Conservation (phyloP, 2,888 invertebrate genomes). For the Beris morrisii region DNA sequence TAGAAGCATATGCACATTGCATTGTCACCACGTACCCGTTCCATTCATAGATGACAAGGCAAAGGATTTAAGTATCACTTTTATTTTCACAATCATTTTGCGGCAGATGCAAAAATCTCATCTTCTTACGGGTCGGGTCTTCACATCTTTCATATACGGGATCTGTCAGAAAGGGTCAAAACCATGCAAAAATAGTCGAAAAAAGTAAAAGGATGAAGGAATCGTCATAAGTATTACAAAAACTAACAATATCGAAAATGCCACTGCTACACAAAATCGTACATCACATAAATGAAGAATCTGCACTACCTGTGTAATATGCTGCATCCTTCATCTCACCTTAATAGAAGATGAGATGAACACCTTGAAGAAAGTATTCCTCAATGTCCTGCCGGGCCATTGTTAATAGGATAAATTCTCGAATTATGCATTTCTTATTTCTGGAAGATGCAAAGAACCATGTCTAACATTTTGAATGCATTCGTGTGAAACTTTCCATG, state of each 20-base stretch:
- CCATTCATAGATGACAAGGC: background rate
- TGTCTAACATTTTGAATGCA: background rate
- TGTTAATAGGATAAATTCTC: constrained; percentile 6
- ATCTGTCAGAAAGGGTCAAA: constrained; percentile 6
- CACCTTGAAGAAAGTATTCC: constrained; percentile 24
- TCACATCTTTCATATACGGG: background rate
- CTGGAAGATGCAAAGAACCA: background rate
- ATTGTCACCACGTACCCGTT: background rate
- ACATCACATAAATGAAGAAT: background rate
- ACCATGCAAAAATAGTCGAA: constrained; percentile 5
- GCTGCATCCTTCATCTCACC: background rate
- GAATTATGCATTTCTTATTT: constrained; percentile 18
- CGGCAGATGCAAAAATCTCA: constrained; percentile 16
- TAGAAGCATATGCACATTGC: constrained; percentile 7
- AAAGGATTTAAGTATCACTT: constrained; percentile 12
- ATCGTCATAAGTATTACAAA: background rate
- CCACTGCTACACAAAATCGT: background rate
- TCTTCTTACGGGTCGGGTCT: background rate
- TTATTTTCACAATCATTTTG: constrained; percentile 9
- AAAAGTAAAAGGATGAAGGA: background rate
- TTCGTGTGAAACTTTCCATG: constrained; percentile 16
- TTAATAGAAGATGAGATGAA: constrained; percentile 6
- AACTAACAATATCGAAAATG: background rate
- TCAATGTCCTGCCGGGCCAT: constrained; percentile 24
- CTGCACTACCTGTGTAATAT: constrained; percentile 21